Percentiles rank a stretch among this genome's conserved stretches.
Conservation (phyloP, 2,797 vertebrate species). For the Sebastiscus albofasciatus region DNA sequence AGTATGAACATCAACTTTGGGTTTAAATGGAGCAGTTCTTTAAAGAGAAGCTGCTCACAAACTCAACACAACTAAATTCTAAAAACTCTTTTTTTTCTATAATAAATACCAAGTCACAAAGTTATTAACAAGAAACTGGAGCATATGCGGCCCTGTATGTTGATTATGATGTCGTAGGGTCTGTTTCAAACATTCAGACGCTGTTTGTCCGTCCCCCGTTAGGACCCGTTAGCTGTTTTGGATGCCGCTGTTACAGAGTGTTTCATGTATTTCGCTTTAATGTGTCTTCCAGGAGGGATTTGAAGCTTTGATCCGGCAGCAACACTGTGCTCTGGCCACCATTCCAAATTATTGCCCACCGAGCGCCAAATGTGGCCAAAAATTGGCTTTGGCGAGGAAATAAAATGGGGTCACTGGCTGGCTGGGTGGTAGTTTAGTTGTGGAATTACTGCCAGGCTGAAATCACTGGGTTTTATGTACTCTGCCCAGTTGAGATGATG, state of each 20-base stretch:
- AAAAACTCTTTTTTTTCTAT: neutral
- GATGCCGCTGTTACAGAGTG: constrained; percentile 5
- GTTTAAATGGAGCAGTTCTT: neutral
- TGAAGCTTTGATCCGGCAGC: constrained; percentile 49
- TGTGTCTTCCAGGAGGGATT: constrained; percentile 45
- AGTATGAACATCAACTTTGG: neutral
- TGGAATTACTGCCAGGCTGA: constrained; percentile 37
- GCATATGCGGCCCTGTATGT: neutral
- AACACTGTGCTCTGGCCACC: constrained; percentile 30
- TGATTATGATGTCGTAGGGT: neutral
- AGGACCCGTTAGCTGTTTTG: constrained; percentile 13
- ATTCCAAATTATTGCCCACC: constrained; percentile 28
- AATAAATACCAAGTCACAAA: neutral
- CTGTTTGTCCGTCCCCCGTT: neutral
- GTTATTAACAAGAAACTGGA: neutral
- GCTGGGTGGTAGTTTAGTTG: constrained; percentile 47
- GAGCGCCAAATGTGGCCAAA: constrained; percentile 22
- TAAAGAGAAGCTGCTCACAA: neutral
- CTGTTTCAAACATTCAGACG: neutral
- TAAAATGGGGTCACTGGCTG: constrained; percentile 43
- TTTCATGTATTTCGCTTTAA: constrained; percentile 49
- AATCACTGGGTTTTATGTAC: constrained; percentile 29
- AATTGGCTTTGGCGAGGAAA: constrained; percentile 44
- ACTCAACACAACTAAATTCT: neutral
- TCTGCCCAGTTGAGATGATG: constrained; percentile 9